Percentiles rank a stretch among this genome's conserved stretches.
phyloP scores from a whole-genome alignment of 2,888 invertebrate species.

The Xylota segnis region DNA sequence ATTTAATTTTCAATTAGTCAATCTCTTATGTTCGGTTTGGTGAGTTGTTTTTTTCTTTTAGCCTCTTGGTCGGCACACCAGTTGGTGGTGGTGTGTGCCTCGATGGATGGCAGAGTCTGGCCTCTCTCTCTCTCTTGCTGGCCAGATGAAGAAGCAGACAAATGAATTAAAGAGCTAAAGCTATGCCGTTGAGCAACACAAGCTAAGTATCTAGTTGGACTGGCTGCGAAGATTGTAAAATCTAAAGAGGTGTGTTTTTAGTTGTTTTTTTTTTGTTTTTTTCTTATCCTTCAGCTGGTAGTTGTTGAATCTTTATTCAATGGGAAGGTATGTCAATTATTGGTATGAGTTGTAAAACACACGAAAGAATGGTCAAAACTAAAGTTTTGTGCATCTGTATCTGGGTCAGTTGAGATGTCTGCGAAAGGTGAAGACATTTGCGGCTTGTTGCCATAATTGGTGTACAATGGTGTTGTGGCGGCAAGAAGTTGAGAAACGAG shows the following conservation, averaged over 20 bases:
- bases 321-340: conserved; percentile 70
- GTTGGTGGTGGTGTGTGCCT: not conserved
- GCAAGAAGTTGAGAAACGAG: not conserved
- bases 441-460: conserved; percentile 48
- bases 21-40: conserved; percentile 50
- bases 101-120: conserved; percentile 26
- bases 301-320: conserved; percentile 45
- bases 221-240: conserved; percentile 35
- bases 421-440: conserved; percentile 60
- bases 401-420: conserved; percentile 50
- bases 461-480: conserved; percentile 2
- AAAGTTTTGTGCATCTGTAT: conserved; percentile 41
- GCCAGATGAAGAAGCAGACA: conserved; percentile 61
- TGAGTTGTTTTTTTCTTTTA: conserved; percentile 30
- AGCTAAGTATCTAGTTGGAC: conserved; percentile 55
- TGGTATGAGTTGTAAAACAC: conserved; percentile 66
- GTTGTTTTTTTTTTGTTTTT: conserved; percentile 20
- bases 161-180: conserved; percentile 68
- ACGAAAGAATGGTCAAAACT: conserved; percentile 45
- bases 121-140: no score
- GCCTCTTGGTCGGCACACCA: conserved; percentile 12
- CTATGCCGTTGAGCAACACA: conserved; percentile 53
- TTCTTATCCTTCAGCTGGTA: conserved; percentile 10
- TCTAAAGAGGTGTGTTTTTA: conserved; percentile 55
- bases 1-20: conserved; percentile 77